Base-by-base conservation (phyloP, 2,113 vertebrate genomes). In the Elephantulus edwardii region DNA sequence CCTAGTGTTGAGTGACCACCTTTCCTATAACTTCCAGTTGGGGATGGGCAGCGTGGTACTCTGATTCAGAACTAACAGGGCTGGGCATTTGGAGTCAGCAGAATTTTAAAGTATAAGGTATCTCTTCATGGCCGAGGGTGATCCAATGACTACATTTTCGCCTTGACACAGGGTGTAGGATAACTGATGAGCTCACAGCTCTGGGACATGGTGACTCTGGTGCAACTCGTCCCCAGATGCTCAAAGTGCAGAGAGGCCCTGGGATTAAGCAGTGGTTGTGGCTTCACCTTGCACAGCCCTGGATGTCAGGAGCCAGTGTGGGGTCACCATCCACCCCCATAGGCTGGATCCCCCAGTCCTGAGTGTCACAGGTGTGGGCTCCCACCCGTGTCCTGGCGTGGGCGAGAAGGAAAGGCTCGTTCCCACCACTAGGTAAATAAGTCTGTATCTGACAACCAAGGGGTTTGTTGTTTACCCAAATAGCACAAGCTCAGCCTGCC, bases 381-480 rank as follows among this genome's bases (percentile, higher is more conserved):
- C 35, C 56, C 44, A 12, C 35, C 48, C 8, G 54, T 28, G 52
- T 58, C 88, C 76, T 48, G 13, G 58, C 26, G 48, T 33, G 42
- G 16, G 20, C 38, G 71, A 79, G 58, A 77, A 88, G 90, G 35
- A 52, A 78, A 62, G 26, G 2, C 38, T 83, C 11, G 8, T 40
- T 46, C 24, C 78, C 28, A 19, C 40, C 26, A n/a, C 86, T 66
- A 81, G 91, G 93, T 85, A 93, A 72, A 74, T 86, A 71, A 92
- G 42, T 66, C 68, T 44, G 68, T 52, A 30, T 78, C 58, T 88
- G 54, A 76, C 46, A 50, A 30, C 12, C 33, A 19, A 46, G 40
- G 66, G 83, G 26, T 81, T 24, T 33, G 38, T 44, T 94, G 77
- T 94, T 93, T 92, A 89, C 85, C 86, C 91, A 74, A 48, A 82